Percentiles rank a stretch among this genome's conserved stretches.
phyloP scores from a whole-genome alignment of 2,797 vertebrate species.

The Tiaroga cobitis region DNA sequence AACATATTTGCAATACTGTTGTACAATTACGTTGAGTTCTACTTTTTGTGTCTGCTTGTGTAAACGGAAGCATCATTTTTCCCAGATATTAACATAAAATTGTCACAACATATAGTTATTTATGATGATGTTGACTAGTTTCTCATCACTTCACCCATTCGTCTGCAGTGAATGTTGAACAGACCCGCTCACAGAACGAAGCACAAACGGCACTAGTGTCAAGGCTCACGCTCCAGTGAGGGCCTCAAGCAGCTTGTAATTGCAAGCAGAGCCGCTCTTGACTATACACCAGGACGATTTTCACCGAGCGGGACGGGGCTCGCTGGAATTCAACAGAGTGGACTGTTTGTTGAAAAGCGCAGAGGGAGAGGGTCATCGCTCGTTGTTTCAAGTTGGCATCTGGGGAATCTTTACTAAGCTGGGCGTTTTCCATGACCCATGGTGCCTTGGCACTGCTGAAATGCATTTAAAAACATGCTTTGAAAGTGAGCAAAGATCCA shows the following conservation, averaged over 20 bases:
- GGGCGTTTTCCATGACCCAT: conserved; percentile 48
- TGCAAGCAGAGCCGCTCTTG: conserved; percentile 34
- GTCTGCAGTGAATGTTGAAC: not conserved
- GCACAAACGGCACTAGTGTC: conserved; percentile 52
- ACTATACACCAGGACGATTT: conserved; percentile 10
- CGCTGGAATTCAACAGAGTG: conserved; percentile 22
- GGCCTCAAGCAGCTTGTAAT: conserved; percentile 43
- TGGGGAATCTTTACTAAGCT: conserved; percentile 31
- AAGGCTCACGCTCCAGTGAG: conserved; percentile 32
- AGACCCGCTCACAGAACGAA: not conserved
- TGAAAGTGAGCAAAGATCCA: conserved; percentile 36
- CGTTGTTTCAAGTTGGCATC: conserved; percentile 41
- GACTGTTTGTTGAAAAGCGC: conserved; percentile 43
- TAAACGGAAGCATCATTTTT: not conserved
- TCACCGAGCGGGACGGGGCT: conserved; percentile 29
- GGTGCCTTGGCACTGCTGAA: conserved; percentile 25
- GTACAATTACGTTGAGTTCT: not conserved
- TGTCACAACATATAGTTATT: not conserved
- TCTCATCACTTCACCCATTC: conserved; percentile 7
- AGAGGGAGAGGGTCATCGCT: conserved; percentile 25
- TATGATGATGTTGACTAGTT: not conserved
- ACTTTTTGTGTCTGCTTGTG: not conserved
- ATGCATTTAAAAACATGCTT: conserved; percentile 49
- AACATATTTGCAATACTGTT: not conserved
- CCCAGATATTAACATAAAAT: not conserved